A percentile compares a stretch with the other conserved stretches of the same genome.
Evolutionary conservation across 1,140 invertebrate genomes (phyloP).

Genomic region (Megalonaias nervosa): DNA sequence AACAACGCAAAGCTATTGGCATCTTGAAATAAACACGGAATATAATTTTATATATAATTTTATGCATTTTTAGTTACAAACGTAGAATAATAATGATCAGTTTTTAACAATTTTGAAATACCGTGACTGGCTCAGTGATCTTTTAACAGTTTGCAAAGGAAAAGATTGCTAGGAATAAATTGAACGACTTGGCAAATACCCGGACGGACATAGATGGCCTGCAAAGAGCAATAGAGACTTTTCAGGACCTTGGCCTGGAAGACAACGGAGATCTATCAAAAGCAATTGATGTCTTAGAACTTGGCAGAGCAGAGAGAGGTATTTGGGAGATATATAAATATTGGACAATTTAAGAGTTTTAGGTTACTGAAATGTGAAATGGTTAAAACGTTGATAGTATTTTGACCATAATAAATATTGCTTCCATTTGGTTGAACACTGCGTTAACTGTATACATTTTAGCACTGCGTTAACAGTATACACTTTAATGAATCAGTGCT

Average conservation of each 20-base stretch:
- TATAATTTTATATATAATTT: not conserved
- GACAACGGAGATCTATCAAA: not conserved
- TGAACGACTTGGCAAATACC: not conserved
- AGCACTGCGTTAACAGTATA: too few relatives aligned
- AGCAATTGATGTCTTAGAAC: slow-evolving; percentile 9
- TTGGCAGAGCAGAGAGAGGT: slow-evolving; percentile 9
- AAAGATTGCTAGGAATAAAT: not conserved
- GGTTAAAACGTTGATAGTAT: slow-evolving; percentile 1
- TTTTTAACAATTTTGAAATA: too few relatives aligned
- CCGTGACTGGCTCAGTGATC: too few relatives aligned
- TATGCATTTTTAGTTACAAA: not conserved
- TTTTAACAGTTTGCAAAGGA: not conserved
- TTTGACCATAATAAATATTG: slow-evolving; percentile 16
- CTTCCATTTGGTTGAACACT: too few relatives aligned
- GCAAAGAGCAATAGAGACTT: not conserved
- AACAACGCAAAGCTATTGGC: not conserved
- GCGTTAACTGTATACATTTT: too few relatives aligned
- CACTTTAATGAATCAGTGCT: too few relatives aligned
- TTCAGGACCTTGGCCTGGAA: slow-evolving; percentile 10
- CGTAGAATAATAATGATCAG: too few relatives aligned
- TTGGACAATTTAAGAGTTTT: too few relatives aligned
- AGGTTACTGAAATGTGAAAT: too few relatives aligned
- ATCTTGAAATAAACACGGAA: not conserved
- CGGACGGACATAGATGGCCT: slow-evolving; percentile 2
- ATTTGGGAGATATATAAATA: not conserved